Base-by-base conservation (phyloP, 2,888 invertebrate species). In the Eupeodes latifasciatus region DNA sequence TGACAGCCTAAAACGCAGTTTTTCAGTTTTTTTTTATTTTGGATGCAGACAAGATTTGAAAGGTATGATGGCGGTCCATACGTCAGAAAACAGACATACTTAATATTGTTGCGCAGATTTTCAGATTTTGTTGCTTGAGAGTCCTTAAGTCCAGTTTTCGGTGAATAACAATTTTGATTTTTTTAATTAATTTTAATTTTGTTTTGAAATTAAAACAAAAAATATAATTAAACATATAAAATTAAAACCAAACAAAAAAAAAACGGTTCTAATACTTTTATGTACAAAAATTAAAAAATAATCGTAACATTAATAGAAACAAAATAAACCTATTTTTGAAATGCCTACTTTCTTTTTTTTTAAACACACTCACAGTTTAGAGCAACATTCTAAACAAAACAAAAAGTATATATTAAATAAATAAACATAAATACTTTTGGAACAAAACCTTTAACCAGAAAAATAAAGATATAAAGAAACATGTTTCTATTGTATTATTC, bases 91-190 rank as follows among this genome's bases (percentile, higher is more conserved):
- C 14, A 72, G 62, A 76, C 34, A 75, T 71, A 80, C 10, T 76
- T 66, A 57, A 69, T 69, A 55, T 49, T 75, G 84, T 51, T 76
- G 64, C 64, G 72, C 47, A 61, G 76, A 85, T 27, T 27, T 27
- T 27, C 27, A 27, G 27, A 27, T 53, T 72, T 76, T 71, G 81
- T 74, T 81, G 88, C 51, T 78, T 78, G 81, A 53, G 78, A 81
- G 75, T 88, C 85, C 85, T 84, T 81, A 67, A 81, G 88, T 88
- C 88, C 88, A 88, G 88, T 88, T 88, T 86, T 88, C 88, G 84
- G 88, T 88, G 88, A 88, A 81, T 85, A 84, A 72, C 80, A 84
- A 83, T 84, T 84, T 88, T 81, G 83, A 80, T 72, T 51, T 49
- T 80, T 88, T 76, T 89, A 44, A 53, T 85, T 72, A 59, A 71